These are phyloP conservation scores for Drosophila paramelanica DNA, from an alignment of 2,888 invertebrate genomes.

Conservation along the genomic window DNA sequence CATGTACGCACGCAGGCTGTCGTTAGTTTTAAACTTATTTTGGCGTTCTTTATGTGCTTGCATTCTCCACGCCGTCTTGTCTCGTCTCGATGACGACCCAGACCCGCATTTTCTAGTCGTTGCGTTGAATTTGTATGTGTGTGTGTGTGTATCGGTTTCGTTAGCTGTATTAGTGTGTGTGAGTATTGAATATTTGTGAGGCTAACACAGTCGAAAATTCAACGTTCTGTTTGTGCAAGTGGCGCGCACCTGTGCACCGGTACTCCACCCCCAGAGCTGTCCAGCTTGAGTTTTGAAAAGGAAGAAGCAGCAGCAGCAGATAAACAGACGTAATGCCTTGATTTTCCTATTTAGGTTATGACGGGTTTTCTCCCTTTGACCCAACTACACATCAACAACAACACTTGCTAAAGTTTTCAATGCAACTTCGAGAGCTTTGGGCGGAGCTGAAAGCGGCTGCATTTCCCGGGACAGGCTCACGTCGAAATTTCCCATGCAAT, in stretches of 20 bases:
- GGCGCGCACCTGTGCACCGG: constrained; percentile 50
- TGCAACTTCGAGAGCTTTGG: background rate
- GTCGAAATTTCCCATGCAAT: constrained; percentile 9
- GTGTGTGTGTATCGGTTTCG: constrained; percentile 41
- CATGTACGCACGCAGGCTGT: constrained; percentile 36
- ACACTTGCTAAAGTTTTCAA: constrained; percentile 1
- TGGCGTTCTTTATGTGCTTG: constrained; percentile 76
- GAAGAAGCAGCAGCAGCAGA: constrained; percentile 1
- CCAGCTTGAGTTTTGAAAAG: background rate
- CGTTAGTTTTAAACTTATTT: constrained; percentile 79
- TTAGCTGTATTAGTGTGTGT: constrained; percentile 28
- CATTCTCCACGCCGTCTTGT: constrained; percentile 63
- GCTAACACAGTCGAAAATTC: constrained; percentile 32
- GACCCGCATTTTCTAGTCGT: constrained; percentile 75
- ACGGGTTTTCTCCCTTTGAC: constrained; percentile 29
- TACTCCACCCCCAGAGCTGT: constrained; percentile 13
- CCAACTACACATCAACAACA: constrained; percentile 6
- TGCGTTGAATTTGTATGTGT: constrained; percentile 33
- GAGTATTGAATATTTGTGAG: constrained; percentile 45
- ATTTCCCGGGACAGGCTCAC: constrained; percentile 9
- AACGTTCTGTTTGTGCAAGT: constrained; percentile 61
- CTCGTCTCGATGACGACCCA: constrained; percentile 75
- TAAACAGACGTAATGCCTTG: constrained; percentile 20
- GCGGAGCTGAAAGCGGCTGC: constrained; percentile 6
- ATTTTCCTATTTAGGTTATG: constrained; percentile 52